Evolutionary conservation across 2,888 invertebrate species (phyloP), one percentile per base, ranked within the genome.

Genomic region (Plagodis pulveraria): DNA sequence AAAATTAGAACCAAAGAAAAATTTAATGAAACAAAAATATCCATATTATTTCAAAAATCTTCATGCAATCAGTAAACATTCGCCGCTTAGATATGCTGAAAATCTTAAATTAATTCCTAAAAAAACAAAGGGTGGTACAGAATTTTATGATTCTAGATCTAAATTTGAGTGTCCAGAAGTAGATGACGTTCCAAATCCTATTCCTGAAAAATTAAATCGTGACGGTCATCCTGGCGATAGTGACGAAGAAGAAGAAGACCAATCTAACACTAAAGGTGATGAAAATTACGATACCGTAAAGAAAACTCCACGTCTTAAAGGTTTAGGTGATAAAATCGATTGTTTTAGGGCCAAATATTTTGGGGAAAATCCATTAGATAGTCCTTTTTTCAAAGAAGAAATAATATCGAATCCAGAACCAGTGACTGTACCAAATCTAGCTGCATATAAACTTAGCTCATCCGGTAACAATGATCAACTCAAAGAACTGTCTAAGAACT

Each of bases 271-370:
- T n/a, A 78, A 83, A 55, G 76, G 74, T 68, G 63, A 84, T 70
- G 71, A 75, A 44, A 67, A 80, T 58, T 82, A 81, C 62, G 76
- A 83, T 34, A 70, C 75, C 47, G 57, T 69, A 10, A 85, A 87
- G 64, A 77, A 91, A 66, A 80, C 83, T 54, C 93, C 93, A 0
- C 91, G 95, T 56, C 82, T 96, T 0, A 84, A 85, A 62, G 94
- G 95, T 2, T 83, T 97, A 32, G 96, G 96, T 0, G 95, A 95
- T 66, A 95, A 96, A 87, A 95, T 97, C 22, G 95, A 95, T 66
- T 97, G 97, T 73, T 94, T 95, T 35, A 96, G 96, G 81, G 89
- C 91, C 0, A 96, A 96, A 86, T 96, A 95, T 78, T 97, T 96
- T 78, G 96, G 96, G 0, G 90, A 93, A 61, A 94, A 96, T 80